phyloP scores from a whole-genome alignment of 1,140 invertebrate genomes.

The Thalassaphorura encarpata region DNA sequence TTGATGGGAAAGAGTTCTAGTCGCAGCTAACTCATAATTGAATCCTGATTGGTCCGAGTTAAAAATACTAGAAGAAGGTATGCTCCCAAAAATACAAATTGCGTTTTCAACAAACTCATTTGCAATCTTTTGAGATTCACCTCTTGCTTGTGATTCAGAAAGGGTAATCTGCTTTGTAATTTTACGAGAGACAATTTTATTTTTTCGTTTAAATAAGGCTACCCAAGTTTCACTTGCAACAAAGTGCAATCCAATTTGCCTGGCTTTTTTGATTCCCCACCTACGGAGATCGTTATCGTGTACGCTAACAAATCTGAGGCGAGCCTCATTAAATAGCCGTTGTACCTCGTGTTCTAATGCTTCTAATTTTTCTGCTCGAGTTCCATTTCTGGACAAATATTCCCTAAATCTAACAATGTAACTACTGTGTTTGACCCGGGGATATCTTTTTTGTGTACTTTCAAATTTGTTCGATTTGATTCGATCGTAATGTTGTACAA shows the following conservation, averaged over 20 bases:
- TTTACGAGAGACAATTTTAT: background rate
- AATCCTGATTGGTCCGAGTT: slow-evolving; percentile 3
- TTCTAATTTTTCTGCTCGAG: background rate
- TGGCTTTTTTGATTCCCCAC: background rate
- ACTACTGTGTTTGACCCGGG: background rate
- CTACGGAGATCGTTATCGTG: background rate
- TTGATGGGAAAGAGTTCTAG: background rate
- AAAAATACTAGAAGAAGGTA: background rate
- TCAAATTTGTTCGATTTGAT: background rate
- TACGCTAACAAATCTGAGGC: background rate
- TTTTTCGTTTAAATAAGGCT: background rate
- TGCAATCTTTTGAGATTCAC: background rate
- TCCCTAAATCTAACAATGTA: background rate
- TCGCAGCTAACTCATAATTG: background rate
- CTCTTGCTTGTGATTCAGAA: background rate
- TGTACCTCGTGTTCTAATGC: background rate
- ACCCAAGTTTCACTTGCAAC: background rate
- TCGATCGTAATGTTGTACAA: background rate
- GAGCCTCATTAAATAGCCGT: background rate
- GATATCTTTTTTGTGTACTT: background rate
- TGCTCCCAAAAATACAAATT: background rate
- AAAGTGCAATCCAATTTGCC: background rate
- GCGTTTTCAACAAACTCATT: background rate
- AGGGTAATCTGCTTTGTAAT: background rate
- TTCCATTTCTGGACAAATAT: background rate